These are phyloP conservation scores for Aphodius granarius DNA, from an alignment of 2,888 invertebrate genomes.

Conservation along the genomic window DNA sequence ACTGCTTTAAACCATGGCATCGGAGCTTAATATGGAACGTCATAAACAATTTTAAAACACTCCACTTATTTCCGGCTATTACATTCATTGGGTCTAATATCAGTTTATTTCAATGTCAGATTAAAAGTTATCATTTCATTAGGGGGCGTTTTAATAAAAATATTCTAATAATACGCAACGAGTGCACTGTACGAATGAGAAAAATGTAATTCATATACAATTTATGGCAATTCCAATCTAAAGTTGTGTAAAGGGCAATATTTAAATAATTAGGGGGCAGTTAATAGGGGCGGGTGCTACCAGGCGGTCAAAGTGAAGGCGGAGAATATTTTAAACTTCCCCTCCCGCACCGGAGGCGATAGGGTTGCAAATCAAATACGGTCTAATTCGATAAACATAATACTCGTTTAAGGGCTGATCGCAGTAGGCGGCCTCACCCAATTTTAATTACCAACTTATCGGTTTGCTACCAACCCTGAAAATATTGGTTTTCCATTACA, in stretches of 20 bases:
- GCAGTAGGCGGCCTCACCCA: not conserved
- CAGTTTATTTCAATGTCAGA: not conserved
- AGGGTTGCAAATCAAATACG: conserved; percentile 11
- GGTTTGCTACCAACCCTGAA: not conserved
- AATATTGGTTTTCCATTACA: not conserved
- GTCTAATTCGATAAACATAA: conserved; percentile 13
- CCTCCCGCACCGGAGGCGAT: not conserved
- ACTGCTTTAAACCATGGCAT: not conserved
- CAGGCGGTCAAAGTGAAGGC: not conserved
- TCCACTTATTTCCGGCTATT: not conserved
- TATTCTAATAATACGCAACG: too few relatives aligned
- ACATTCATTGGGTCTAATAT: not conserved
- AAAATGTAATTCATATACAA: not conserved
- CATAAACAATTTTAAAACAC: conserved; percentile 1
- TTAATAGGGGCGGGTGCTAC: not conserved
- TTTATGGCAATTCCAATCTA: not conserved
- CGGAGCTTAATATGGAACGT: not conserved
- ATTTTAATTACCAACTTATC: conserved; percentile 2
- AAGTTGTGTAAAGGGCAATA: conserved; percentile 1
- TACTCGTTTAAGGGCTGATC: not conserved
- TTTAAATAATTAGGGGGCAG: not conserved
- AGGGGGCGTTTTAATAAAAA: not conserved
- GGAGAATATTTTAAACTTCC: not conserved
- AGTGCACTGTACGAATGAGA: too few relatives aligned
- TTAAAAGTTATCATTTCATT: not conserved